These are phyloP conservation scores for Drosophila peninsularis DNA, from an alignment of 2,888 invertebrate species.

Conservation along the genomic window DNA sequence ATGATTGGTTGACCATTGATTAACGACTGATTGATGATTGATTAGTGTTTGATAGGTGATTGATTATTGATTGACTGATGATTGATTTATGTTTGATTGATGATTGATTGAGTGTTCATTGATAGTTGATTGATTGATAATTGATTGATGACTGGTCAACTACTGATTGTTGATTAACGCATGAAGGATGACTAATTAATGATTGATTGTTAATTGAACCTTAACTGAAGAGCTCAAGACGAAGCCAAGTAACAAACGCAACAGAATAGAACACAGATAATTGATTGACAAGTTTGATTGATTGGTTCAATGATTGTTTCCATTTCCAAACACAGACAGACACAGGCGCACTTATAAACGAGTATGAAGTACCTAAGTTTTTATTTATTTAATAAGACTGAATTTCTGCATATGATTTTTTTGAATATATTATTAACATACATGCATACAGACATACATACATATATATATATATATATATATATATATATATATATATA, in stretches of 20 bases:
- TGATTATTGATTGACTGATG: background rate
- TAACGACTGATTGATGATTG: background rate
- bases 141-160: background rate
- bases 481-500: constrained; percentile 7
- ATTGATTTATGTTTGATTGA: background rate
- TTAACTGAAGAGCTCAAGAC: constrained; percentile 5
- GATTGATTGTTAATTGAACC: constrained; percentile 14
- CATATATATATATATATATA: constrained; percentile 10
- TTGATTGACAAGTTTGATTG: constrained; percentile 15
- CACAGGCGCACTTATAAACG: constrained; percentile 16
- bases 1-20: background rate
- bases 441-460: background rate
- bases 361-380: constrained; percentile 75
- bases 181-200: constrained; percentile 6
- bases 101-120: background rate
- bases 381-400: constrained; percentile 83
- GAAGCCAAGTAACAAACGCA: constrained; percentile 10
- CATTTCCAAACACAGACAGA: constrained; percentile 19
- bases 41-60: too few relatives aligned
- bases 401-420: constrained; percentile 78
- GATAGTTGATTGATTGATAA: background rate
- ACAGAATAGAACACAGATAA: background rate
- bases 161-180: background rate
- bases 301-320: constrained; percentile 36
- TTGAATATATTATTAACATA: constrained; percentile 27